These are phyloP conservation scores for Paracanthobrama guichenoti DNA, from an alignment of 2,113 vertebrate species.

Conservation along the genomic window DNA sequence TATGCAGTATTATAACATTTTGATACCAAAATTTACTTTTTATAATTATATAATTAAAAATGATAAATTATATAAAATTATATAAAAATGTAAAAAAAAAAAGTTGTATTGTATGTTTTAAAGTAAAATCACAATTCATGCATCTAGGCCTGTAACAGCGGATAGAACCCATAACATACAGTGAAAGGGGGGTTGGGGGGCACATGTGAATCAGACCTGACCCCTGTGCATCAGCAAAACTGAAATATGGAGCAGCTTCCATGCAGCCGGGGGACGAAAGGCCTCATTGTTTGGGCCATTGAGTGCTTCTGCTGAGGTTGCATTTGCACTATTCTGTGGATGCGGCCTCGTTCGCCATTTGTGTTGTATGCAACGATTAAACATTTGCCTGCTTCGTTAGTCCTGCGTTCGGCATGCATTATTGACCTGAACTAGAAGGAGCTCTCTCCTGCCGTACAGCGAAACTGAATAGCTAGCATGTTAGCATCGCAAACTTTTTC, in stretches of 20 bases:
- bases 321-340: slow-evolving; percentile 54
- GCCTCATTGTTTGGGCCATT: slow-evolving; percentile 54
- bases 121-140: not conserved
- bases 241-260: slow-evolving; percentile 63
- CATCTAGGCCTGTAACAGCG: slow-evolving; percentile 13
- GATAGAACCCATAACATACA: not conserved
- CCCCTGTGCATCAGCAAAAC: slow-evolving; percentile 61
- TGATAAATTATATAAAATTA: no score
- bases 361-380: slow-evolving; percentile 41
- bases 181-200: slow-evolving; percentile 14
- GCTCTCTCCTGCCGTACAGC: not conserved
- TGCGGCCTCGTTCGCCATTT: slow-evolving; percentile 9
- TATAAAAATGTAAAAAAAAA: no score
- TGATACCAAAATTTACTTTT: not conserved
- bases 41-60: no score
- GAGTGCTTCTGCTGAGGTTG: slow-evolving; percentile 62
- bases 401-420: not conserved
- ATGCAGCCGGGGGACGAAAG: slow-evolving; percentile 11
- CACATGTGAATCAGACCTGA: slow-evolving; percentile 49
- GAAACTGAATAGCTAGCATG: slow-evolving; percentile 15
- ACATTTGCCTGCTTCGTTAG: slow-evolving; percentile 51
- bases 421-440: not conserved
- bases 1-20: not conserved
- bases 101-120: no score
- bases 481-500: not conserved